Evolutionary conservation across 2,888 invertebrate genomes (phyloP).

Genomic region (Macaria liturata): DNA sequence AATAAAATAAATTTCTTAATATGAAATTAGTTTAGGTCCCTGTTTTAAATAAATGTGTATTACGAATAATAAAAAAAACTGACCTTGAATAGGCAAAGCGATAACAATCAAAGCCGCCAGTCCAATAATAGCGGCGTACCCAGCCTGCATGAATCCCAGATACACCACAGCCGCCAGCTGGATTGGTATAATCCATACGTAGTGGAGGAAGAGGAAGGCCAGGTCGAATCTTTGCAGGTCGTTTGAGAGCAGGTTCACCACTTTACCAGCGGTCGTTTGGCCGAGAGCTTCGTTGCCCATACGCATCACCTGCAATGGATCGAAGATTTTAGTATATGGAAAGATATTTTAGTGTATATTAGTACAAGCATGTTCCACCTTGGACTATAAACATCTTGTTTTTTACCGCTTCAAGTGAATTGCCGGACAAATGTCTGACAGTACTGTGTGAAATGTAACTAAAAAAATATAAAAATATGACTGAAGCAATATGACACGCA

Average conservation of each 20-base stretch:
- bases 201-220: conserved; percentile 89
- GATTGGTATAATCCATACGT: conserved; percentile 91
- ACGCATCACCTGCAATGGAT: conserved; percentile 73
- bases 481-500: too few relatives aligned
- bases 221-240: conserved; percentile 94
- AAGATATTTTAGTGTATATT: too few relatives aligned
- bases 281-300: conserved; percentile 85
- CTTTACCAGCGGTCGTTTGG: conserved; percentile 93
- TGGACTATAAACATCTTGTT: too few relatives aligned
- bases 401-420: too few relatives aligned
- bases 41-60: too few relatives aligned
- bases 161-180: conserved; percentile 86
- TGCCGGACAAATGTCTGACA: too few relatives aligned
- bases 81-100: conserved; percentile 90
- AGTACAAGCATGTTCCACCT: too few relatives aligned
- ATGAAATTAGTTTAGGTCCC: too few relatives aligned
- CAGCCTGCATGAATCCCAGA: conserved; percentile 87
- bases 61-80: conserved; percentile 13
- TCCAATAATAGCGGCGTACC: conserved; percentile 87
- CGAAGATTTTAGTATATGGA: too few relatives aligned
- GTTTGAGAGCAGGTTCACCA: conserved; percentile 94
- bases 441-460: too few relatives aligned
- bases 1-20: too few relatives aligned
- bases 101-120: conserved; percentile 86
- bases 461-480: too few relatives aligned